Evolutionary conservation across 2,797 vertebrate genomes (phyloP).

Genomic region (Perodicticus potto): DNA sequence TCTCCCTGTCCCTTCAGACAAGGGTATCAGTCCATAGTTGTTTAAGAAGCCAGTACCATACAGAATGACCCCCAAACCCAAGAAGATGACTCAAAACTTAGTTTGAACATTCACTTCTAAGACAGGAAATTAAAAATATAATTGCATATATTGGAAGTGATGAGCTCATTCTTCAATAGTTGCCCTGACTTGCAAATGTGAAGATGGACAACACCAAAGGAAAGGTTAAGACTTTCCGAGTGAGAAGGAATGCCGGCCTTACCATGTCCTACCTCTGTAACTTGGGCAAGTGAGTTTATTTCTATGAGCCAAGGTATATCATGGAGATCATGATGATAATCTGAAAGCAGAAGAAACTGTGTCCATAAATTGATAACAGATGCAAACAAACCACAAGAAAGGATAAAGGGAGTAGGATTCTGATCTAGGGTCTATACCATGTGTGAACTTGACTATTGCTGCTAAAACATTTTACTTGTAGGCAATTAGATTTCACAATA

Average conservation of each 20-base stretch:
- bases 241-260: not conserved
- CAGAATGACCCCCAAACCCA: not conserved
- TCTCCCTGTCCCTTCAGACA: not conserved
- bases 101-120: not conserved
- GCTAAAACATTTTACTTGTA: not conserved
- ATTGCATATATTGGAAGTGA: not conserved
- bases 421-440: not conserved
- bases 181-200: not conserved
- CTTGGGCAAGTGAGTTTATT: not conserved
- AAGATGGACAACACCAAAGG: conserved; percentile 23
- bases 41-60: not conserved
- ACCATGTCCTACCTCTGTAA: not conserved
- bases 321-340: no score
- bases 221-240: not conserved
- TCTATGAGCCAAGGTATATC: not conserved
- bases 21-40: no score
- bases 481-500: not conserved
- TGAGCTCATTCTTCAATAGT: not conserved
- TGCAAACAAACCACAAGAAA: not conserved
- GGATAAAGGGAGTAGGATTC: not conserved
- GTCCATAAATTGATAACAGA: not conserved
- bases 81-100: not conserved
- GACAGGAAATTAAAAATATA: not conserved
- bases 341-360: not conserved
- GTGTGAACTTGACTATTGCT: not conserved